phyloP scores from a whole-genome alignment of 2,113 vertebrate species.

The Dipodomys merriami region DNA sequence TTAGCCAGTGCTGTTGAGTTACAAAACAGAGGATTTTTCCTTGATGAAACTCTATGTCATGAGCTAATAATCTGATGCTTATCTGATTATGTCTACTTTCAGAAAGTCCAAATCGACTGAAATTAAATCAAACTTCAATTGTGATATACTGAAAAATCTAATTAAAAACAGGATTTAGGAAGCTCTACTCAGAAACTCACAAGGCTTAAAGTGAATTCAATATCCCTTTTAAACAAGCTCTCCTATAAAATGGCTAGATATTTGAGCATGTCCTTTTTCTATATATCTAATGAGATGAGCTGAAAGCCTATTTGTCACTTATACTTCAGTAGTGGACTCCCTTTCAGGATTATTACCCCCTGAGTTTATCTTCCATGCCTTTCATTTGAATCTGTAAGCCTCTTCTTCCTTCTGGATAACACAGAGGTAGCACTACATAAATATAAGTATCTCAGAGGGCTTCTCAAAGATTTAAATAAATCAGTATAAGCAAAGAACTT shows the following conservation, averaged over 20 bases:
- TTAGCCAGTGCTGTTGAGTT: neutral
- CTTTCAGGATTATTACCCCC: neutral
- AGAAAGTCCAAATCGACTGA: neutral
- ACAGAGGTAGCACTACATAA: neutral
- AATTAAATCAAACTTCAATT: slow-evolving; percentile 26
- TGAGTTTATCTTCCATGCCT: neutral
- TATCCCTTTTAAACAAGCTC: slow-evolving; percentile 12
- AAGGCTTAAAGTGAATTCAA: neutral
- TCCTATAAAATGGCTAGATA: neutral
- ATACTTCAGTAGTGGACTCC: neutral
- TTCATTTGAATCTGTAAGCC: neutral
- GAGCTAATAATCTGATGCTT: slow-evolving; percentile 60
- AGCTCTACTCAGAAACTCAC: neutral
- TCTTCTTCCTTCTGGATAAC: neutral
- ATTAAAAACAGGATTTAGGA: slow-evolving; percentile 45
- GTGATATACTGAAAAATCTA: slow-evolving; percentile 26
- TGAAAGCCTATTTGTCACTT: neutral
- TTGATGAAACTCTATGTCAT: slow-evolving; percentile 11
- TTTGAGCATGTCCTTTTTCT: neutral
- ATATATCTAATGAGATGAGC: neutral
- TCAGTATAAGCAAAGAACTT: no score
- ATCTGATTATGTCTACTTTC: slow-evolving; percentile 40
- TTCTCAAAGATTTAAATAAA: no score
- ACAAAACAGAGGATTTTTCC: slow-evolving; percentile 42
- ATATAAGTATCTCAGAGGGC: neutral